Evolutionary conservation across 2,888 invertebrate genomes (phyloP), one percentile per base, ranked within the genome.

Genomic region (Agonum fuliginosum): DNA sequence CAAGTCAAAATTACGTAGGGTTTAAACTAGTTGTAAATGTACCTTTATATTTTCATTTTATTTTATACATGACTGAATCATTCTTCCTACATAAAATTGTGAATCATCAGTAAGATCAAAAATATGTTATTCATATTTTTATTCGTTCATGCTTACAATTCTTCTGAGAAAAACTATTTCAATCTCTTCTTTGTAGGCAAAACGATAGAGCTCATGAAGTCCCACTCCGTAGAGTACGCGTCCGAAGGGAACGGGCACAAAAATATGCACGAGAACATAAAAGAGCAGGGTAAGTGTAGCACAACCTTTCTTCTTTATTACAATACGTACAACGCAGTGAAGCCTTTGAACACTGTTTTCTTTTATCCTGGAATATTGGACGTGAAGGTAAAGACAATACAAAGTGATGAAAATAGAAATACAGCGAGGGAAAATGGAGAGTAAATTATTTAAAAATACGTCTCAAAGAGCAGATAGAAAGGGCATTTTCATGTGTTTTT

Each of bases 201-300:
- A 80, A 85, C 86, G 6, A 76, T 87, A 75, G 84, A 84, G 76
- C 82, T 86, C 80, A 84, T 86, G 82, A 87, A 87, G 82, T 83
- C 84, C 12, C 87, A 87, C 51, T 84, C 86, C 10, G 80, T 85
- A 3, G 81, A 84, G 30, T 86, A 84, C 79, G 83, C 83, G 5
- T 82, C 86, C 79, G 75, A 67, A 30, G 75, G 84, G 2, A 85
- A 87, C 79, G 87, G 87, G n/a, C 83, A 86, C 69, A 82, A 84
- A 78, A 84, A 86, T 80, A 81, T 82, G 12, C 86, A 86, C 76
- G 81, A 84, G 0, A 84, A 85, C 58, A 83, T 82, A 10, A 83
- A 83, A 77, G 84, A 86, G 78, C 83, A 86, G 84, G 81, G 87
- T 86, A 81, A 83, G 82, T 80, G 5, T n/a, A 10, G 12, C 4